Evolutionary conservation across 1,140 invertebrate species (phyloP).

Genomic region (Bombus polaris): DNA sequence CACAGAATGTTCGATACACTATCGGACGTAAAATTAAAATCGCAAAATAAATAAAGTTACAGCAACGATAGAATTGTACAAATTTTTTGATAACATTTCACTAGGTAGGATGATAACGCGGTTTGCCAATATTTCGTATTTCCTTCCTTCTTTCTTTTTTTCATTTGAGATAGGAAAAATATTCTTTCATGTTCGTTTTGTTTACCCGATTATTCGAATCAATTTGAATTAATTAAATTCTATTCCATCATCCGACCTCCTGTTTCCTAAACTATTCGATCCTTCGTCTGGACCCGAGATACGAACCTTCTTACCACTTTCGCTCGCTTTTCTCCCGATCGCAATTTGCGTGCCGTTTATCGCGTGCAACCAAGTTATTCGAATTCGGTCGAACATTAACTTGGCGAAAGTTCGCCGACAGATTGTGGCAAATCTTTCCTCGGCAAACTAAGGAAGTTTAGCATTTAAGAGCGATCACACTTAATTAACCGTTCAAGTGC

Average conservation of each 20-base stretch:
- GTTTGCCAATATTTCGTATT: not conserved
- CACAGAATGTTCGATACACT: not conserved
- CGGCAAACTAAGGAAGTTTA: not conserved
- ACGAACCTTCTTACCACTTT: constrained; percentile 29
- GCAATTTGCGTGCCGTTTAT: constrained; percentile 20
- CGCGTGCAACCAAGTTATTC: constrained; percentile 6
- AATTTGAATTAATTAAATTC: constrained; percentile 20
- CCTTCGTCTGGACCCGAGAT: not conserved
- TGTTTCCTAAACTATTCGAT: not conserved
- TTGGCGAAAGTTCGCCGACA: constrained; percentile 7
- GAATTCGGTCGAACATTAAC: constrained; percentile 27
- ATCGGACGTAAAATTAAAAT: not conserved
- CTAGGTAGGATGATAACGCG: not conserved
- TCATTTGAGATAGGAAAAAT: not conserved
- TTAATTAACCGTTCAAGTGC: not conserved
- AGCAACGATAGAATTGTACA: not conserved
- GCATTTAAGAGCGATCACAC: not conserved
- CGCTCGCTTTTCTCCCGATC: not conserved
- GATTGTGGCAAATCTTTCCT: not conserved
- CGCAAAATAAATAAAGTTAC: not conserved
- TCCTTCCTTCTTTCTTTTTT: not conserved
- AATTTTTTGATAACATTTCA: not conserved
- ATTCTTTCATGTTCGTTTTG: not conserved
- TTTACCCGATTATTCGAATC: not conserved
- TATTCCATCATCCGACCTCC: not conserved